These are phyloP conservation scores for Zeuzera pyrina DNA, from an alignment of 2,888 invertebrate species.

Conservation along the genomic window DNA sequence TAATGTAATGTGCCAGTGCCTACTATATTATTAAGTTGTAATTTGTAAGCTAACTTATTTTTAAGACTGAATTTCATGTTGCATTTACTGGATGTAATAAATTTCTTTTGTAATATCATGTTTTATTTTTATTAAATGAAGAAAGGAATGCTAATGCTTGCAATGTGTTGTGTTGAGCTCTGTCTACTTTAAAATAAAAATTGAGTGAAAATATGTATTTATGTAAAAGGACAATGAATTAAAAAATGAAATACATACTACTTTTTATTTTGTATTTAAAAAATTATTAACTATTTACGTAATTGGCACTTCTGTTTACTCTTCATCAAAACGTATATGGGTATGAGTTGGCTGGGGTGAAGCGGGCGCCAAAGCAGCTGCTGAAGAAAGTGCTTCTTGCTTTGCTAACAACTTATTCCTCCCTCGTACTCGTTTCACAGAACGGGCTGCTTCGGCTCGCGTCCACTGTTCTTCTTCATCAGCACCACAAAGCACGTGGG, in stretches of 20 bases:
- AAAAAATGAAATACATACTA: too few relatives aligned
- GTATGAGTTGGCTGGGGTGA: constrained; percentile 80
- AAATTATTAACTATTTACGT: constrained; percentile 5
- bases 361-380: constrained; percentile 30
- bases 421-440: constrained; percentile 60
- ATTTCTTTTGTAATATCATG: constrained; percentile 34
- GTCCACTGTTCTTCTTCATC: constrained; percentile 87
- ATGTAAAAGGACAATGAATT: too few relatives aligned
- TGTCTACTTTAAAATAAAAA: too few relatives aligned
- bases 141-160: too few relatives aligned
- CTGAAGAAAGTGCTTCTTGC: constrained; percentile 44
- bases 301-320: too few relatives aligned
- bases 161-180: too few relatives aligned
- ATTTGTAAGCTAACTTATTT: constrained; percentile 53
- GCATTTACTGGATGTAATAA: constrained; percentile 58
- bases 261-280: constrained; percentile 10
- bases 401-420: constrained; percentile 23
- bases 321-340: constrained; percentile 80
- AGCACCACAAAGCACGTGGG: constrained; percentile 67
- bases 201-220: too few relatives aligned
- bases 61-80: constrained; percentile 67
- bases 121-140: too few relatives aligned
- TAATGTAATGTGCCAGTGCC: constrained; percentile 69
- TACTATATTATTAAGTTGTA: constrained; percentile 48
- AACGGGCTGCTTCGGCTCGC: constrained; percentile 74